Evolutionary conservation across 2,888 invertebrate genomes (phyloP).

Genomic region (Suillia variegata): DNA sequence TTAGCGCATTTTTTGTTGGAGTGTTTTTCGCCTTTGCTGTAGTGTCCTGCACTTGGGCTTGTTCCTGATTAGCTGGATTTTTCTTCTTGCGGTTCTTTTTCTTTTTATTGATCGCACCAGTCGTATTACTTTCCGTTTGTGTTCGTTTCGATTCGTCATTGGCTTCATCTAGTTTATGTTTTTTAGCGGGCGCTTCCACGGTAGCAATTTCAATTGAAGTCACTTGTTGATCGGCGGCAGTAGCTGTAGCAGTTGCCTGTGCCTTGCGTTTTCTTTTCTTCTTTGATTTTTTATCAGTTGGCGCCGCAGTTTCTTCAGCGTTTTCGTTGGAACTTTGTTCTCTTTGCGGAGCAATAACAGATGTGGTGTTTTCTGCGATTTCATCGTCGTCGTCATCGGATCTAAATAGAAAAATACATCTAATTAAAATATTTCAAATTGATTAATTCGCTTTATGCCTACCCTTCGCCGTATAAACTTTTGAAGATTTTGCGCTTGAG

Average conservation of each 20-base stretch:
- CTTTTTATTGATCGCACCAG: slow-evolving; percentile 18
- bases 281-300: slow-evolving; percentile 23
- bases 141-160: slow-evolving; percentile 17
- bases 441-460: too few species aligned
- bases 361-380: slow-evolving; percentile 6
- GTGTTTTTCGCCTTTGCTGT: slow-evolving; percentile 3
- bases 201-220: not conserved
- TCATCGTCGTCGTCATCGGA: slow-evolving; percentile 51
- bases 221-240: not conserved
- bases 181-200: slow-evolving; percentile 4
- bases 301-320: slow-evolving; percentile 4
- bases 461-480: slow-evolving; percentile 70
- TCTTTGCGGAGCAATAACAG: not conserved
- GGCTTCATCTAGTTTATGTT: slow-evolving; percentile 7
- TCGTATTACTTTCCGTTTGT: slow-evolving; percentile 20
- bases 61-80: slow-evolving; percentile 20
- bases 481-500: slow-evolving; percentile 80
- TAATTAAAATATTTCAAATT: too few species aligned
- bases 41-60: slow-evolving; percentile 5
- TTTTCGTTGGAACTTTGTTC: not conserved
- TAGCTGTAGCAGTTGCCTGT: not conserved
- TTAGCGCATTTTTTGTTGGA: too few species aligned
- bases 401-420: slow-evolving; percentile 29
- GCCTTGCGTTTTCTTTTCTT: slow-evolving; percentile 29
- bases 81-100: slow-evolving; percentile 41